phyloP scores from a whole-genome alignment of 1,140 invertebrate species.

The Panulirus ornatus region DNA sequence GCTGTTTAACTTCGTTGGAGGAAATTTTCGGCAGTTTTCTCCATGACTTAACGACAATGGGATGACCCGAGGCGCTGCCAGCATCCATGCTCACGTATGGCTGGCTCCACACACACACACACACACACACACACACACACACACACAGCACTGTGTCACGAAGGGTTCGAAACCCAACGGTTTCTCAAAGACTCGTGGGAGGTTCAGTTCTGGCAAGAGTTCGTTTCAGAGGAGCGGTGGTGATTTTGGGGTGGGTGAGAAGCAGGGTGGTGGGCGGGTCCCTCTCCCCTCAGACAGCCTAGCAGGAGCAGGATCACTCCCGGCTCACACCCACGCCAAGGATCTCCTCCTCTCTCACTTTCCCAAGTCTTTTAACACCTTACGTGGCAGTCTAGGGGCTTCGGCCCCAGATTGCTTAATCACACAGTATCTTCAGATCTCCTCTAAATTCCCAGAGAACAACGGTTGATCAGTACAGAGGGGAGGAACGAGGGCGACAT shows the following conservation, averaged over 20 bases:
- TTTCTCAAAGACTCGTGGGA: too few species aligned
- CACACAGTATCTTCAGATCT: background rate
- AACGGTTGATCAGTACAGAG: conserved; percentile 26
- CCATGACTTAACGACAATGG: too few species aligned
- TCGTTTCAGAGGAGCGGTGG: too few species aligned
- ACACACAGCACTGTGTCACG: too few species aligned
- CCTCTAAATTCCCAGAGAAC: background rate
- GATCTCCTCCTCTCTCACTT: background rate
- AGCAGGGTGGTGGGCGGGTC: conserved; percentile 35
- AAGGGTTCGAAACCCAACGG: too few species aligned
- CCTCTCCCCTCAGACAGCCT: conserved; percentile 19
- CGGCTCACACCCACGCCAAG: conserved; percentile 20
- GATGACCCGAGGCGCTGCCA: too few species aligned
- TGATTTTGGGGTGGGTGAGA: background rate
- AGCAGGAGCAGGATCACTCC: conserved; percentile 34
- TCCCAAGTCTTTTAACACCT: background rate
- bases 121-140: too few species aligned
- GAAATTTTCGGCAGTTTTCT: too few species aligned
- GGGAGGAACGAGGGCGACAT: conserved; percentile 15
- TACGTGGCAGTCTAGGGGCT: background rate
- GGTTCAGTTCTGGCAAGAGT: too few species aligned
- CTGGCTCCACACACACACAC: too few species aligned
- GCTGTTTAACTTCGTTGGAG: too few species aligned
- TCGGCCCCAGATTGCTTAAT: background rate
- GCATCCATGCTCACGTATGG: too few species aligned